Conservation (phyloP, 2,888 invertebrate genomes). For the Galerucella calmariensis region DNA sequence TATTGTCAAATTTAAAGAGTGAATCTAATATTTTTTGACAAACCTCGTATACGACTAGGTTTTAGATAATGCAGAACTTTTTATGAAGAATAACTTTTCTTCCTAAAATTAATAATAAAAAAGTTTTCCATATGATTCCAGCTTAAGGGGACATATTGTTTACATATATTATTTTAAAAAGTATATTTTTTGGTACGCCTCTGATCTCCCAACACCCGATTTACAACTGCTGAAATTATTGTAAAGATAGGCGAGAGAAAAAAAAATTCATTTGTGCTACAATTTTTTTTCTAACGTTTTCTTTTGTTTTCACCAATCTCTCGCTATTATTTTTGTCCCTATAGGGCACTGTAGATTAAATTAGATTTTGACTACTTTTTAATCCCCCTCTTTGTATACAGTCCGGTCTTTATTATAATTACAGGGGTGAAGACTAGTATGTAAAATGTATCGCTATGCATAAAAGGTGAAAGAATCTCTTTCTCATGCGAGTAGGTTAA, state of each 20-base stretch:
- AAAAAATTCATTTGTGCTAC: slow-evolving; percentile 29
- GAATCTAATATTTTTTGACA: too few relatives aligned
- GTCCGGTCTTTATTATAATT: slow-evolving; percentile 44
- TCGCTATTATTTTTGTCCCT: slow-evolving; percentile 47
- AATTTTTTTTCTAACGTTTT: slow-evolving; percentile 41
- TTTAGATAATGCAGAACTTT: too few relatives aligned
- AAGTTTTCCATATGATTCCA: too few relatives aligned
- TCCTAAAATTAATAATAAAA: too few relatives aligned
- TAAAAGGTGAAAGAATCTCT: slow-evolving; percentile 19
- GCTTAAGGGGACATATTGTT: too few relatives aligned
- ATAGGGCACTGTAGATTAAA: slow-evolving; percentile 42
- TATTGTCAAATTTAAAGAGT: too few relatives aligned
- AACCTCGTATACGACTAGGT: too few relatives aligned
- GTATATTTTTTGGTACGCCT: slow-evolving; percentile 4
- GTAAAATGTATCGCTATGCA: slow-evolving; percentile 30
- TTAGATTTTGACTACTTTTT: slow-evolving; percentile 44
- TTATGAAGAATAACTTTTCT: too few relatives aligned
- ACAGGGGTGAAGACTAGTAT: slow-evolving; percentile 41
- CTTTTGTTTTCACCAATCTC: slow-evolving; percentile 41
- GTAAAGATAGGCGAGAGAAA: slow-evolving; percentile 19
- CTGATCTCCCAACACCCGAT: slow-evolving; percentile 8
- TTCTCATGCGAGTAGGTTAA: slow-evolving; percentile 18
- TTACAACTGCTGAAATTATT: slow-evolving; percentile 26
- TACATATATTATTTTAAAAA: too few relatives aligned
- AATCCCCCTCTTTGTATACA: slow-evolving; percentile 42